Base-by-base conservation (phyloP, 2,113 vertebrate species). In the Burhinus bistriatus region DNA sequence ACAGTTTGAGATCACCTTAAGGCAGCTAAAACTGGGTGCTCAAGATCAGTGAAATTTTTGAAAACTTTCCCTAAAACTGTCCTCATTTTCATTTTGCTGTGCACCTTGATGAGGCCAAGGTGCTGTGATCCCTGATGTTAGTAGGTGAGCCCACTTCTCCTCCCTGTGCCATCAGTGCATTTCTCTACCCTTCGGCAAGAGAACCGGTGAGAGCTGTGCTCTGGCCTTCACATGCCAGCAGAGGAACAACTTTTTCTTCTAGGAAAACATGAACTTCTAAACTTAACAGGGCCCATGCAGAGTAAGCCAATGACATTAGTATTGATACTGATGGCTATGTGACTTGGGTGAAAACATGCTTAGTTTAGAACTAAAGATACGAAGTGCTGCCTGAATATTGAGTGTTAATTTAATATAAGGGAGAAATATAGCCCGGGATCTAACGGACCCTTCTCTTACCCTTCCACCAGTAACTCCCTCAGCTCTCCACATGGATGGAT, bases 151-250 rank as follows among this genome's bases (percentile, higher is more conserved):
- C 8, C 3, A 6, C 42, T 44, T 40, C 40, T 71, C 23, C 47
- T 66, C 32, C 27, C 29, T 45, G n/a, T 58, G 34, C 44, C 66
- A 57, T 7, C 71, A 71, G 45, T 0, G 2, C 15, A 4, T 20
- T 75, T 58, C 65, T 85, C 45, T 36, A 6, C 10, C 6, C 26
- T 44, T 40, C 4, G 13, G 47, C 0, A 0, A 54, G n/a, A n/a
- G 22, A 73, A 78, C 4, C 2, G 1, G n/a, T 0, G 6, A 30
- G n/a, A 47, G 11, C 27, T 4, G 2, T 13, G 49, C 54, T 58
- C 40, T 40, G 16, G 19, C 15, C 20, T 15, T 47, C 78, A 38
- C 40, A 23, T 0, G 0, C 12, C 78, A 32, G 8, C 13, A 18
- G 51, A 84, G 51, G 32, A 87, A 51, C 29, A n/a, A 18, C 34